Evolutionary conservation across 1,140 invertebrate species (phyloP).

Genomic region (Oncopeltus fasciatus): DNA sequence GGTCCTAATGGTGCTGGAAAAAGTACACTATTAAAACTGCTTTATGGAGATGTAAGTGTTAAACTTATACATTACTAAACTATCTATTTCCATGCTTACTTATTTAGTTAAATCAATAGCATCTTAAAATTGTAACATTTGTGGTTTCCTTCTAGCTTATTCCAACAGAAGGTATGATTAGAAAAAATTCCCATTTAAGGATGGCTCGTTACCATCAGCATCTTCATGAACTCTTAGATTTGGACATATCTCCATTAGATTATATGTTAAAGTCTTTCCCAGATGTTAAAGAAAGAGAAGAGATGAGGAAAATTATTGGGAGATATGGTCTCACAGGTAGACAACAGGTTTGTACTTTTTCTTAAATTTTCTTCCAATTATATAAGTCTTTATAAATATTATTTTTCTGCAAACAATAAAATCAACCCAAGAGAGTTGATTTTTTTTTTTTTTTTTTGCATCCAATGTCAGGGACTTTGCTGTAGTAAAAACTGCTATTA

Average conservation of each 20-base stretch:
- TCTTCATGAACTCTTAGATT: constrained; percentile 87
- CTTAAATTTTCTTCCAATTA: no score
- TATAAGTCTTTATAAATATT: no score
- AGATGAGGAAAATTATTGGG: constrained; percentile 98
- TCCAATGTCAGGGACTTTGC: no score
- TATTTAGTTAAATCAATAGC: no score
- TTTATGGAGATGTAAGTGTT: constrained; percentile 73
- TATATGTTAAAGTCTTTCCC: constrained; percentile 98
- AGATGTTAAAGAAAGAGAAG: constrained; percentile 93
- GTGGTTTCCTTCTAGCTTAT: constrained; percentile 47
- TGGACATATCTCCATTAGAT: constrained; percentile 88
- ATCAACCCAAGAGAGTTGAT: no score
- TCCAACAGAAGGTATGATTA: constrained; percentile 90
- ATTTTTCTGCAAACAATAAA: no score
- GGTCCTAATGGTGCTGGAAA: constrained; percentile 98
- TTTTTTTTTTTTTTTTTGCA: no score
- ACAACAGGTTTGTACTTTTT: constrained; percentile 58
- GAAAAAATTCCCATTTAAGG: constrained; percentile 92
- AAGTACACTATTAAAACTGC: constrained; percentile 87
- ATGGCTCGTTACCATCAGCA: constrained; percentile 98
- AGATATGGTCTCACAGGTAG: constrained; percentile 90
- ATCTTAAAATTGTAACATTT: constrained; percentile 2
- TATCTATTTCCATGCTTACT: no score
- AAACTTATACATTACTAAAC: background rate
- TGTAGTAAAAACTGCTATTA: no score